Evolutionary conservation across 2,797 vertebrate species (phyloP).

Genomic region (Poeciliopsis gracilis): DNA sequence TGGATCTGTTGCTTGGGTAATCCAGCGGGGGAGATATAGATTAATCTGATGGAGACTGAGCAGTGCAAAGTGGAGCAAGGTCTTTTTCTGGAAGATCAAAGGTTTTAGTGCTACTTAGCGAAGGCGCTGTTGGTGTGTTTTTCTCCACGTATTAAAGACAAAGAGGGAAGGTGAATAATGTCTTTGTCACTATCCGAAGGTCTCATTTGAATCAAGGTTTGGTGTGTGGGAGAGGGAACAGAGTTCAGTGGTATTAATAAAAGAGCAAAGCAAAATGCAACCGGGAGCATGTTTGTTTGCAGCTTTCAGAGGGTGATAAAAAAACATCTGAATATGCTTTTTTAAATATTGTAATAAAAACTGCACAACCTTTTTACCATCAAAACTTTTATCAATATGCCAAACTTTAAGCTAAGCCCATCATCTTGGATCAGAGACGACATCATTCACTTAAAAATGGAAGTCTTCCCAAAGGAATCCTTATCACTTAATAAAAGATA

Average conservation of each 20-base stretch:
- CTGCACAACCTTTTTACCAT: not conserved
- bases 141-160: slow-evolving; percentile 27
- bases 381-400: not conserved
- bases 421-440: slow-evolving; percentile 18
- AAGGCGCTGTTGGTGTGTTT: slow-evolving; percentile 6
- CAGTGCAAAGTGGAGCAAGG: slow-evolving; percentile 35
- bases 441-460: slow-evolving; percentile 35
- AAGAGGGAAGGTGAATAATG: slow-evolving; percentile 11
- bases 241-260: slow-evolving; percentile 16
- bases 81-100: slow-evolving; percentile 42
- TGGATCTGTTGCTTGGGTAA: slow-evolving; percentile 58
- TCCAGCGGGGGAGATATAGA: slow-evolving; percentile 37
- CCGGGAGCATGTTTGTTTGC: slow-evolving; percentile 22
- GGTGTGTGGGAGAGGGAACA: slow-evolving; percentile 23
- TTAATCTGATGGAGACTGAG: slow-evolving; percentile 33
- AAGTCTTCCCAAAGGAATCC: slow-evolving; percentile 40
- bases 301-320: slow-evolving; percentile 12
- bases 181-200: slow-evolving; percentile 29
- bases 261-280: slow-evolving; percentile 12
- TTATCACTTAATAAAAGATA: slow-evolving; percentile 68
- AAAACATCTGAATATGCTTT: not conserved
- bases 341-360: not conserved
- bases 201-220: slow-evolving; percentile 30
- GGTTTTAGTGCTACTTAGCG: slow-evolving; percentile 28
- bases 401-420: slow-evolving; percentile 31